Conservation (phyloP, 2,113 vertebrate species). For the Gracilinanus agilis region DNA sequence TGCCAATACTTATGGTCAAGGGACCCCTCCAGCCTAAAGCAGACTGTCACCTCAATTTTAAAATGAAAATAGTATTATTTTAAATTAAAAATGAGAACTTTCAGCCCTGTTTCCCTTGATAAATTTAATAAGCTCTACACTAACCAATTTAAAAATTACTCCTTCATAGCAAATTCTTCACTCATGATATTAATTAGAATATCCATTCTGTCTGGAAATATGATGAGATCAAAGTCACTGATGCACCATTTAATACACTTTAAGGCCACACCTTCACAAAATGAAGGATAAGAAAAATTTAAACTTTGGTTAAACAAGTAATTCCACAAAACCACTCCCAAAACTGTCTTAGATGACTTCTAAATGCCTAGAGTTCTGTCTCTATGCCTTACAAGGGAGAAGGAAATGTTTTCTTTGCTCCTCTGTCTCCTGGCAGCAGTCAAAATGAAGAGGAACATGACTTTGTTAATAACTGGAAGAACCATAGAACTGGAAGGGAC, state of each 20-base stretch:
- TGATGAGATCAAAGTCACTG: neutral
- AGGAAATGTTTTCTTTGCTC: conserved; percentile 51
- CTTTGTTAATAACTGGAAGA: conserved; percentile 29
- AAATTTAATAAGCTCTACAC: conserved; percentile 30
- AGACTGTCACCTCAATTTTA: conserved; percentile 31
- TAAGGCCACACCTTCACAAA: neutral
- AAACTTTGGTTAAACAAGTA: neutral
- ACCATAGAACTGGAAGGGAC: conserved; percentile 9
- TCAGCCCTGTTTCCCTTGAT: neutral
- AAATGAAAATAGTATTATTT: neutral
- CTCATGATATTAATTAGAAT: neutral
- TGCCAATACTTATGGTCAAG: conserved; percentile 39
- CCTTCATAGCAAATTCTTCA: conserved; percentile 11
- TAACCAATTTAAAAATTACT: neutral
- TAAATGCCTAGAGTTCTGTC: neutral
- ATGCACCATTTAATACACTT: neutral
- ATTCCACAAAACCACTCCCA: neutral
- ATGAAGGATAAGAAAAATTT: neutral
- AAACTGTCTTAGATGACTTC: neutral
- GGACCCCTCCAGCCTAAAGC: neutral
- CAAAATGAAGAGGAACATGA: conserved; percentile 16
- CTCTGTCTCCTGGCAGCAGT: conserved; percentile 29
- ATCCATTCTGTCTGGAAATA: neutral
- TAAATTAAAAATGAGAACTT: conserved; percentile 25
- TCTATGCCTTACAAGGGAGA: conserved; percentile 33